Base-by-base conservation (phyloP, 1,140 invertebrate species). In the Fopius arisanus region DNA sequence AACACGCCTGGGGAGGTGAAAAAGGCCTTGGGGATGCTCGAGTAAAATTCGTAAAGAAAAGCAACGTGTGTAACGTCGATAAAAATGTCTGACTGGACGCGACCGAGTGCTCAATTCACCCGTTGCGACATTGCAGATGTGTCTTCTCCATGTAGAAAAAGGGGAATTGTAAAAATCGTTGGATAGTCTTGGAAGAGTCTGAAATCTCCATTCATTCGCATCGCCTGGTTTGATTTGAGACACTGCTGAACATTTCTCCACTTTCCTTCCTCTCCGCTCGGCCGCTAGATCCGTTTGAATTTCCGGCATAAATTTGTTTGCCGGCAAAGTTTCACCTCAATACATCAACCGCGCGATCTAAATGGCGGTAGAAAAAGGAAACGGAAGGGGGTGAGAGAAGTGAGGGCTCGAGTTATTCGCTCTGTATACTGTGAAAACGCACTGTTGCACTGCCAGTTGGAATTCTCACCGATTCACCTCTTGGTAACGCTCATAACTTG, bases 281-380 rank as follows among this genome's bases (percentile, higher is more conserved):
- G 77, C 76, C 73, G 76, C 62, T n/a, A 65, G 78, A 82, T 84
- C 78, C 81, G 75, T 78, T 37, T 83, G 83, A 80, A 84, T 84
- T 81, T 85, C 83, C 82, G 80, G 78, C 77, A 81, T 78, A 83
- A 82, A 86, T 86, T 87, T 87, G 86, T 87, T 87, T 87, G 84
- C 79, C 82, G 79, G 83, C 81, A 83, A 87, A 86, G 83, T 87
- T 74, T 83, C 76, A 80, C 80, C 80, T 79, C 83, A 81, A 78
- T 86, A 85, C 83, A 83, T 83, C 85, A 82, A 82, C 76, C 67
- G 79, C 70, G 79, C 73, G 21, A 21, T 66, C 16, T 21, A 65
- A 66, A 48, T 43, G 40, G 41, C 37, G 37, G 66, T 65, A 40
- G 66, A 67, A 37, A 41, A 43, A 37, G 19, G 33, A 41, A 59